phyloP scores from a whole-genome alignment of 2,113 vertebrate genomes.

The Nesogale talazaci region DNA sequence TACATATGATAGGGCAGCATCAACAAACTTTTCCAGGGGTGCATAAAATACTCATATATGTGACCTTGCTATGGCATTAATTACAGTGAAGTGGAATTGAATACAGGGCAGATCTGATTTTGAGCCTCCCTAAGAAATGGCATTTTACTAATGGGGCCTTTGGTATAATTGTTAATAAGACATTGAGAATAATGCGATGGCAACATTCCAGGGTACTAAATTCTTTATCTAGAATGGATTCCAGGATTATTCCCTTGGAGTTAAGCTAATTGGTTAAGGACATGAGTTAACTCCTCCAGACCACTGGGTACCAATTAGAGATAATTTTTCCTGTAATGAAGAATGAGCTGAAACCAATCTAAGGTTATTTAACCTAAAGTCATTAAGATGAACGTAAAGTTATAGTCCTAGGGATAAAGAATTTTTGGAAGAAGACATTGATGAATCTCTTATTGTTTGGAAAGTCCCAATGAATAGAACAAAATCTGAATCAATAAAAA shows the following conservation, averaged over 20 bases:
- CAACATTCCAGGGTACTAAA: neutral
- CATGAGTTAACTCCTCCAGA: slow-evolving; percentile 32
- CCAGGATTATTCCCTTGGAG: slow-evolving; percentile 16
- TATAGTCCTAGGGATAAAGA: neutral
- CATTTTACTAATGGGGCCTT: slow-evolving; percentile 7
- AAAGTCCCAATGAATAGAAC: neutral
- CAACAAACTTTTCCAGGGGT: slow-evolving; percentile 14
- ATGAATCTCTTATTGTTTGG: neutral
- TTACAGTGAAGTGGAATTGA: neutral
- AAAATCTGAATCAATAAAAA: neutral
- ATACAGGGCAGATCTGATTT: slow-evolving; percentile 22
- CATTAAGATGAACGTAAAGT: slow-evolving; percentile 2
- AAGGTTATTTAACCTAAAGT: slow-evolving; percentile 19
- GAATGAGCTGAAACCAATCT: slow-evolving; percentile 23
- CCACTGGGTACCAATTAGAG: slow-evolving; percentile 44
- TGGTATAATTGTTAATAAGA: neutral
- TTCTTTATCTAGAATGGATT: slow-evolving; percentile 24
- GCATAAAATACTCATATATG: neutral
- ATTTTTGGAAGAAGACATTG: slow-evolving; percentile 22
- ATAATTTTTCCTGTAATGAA: slow-evolving; percentile 46
- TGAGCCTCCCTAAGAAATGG: slow-evolving; percentile 10
- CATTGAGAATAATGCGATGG: neutral
- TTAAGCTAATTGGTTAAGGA: slow-evolving; percentile 65
- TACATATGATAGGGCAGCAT: neutral
- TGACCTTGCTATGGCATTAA: slow-evolving; percentile 18